These are phyloP conservation scores for Picus viridis DNA, from an alignment of 2,797 vertebrate species.

Conservation along the genomic window DNA sequence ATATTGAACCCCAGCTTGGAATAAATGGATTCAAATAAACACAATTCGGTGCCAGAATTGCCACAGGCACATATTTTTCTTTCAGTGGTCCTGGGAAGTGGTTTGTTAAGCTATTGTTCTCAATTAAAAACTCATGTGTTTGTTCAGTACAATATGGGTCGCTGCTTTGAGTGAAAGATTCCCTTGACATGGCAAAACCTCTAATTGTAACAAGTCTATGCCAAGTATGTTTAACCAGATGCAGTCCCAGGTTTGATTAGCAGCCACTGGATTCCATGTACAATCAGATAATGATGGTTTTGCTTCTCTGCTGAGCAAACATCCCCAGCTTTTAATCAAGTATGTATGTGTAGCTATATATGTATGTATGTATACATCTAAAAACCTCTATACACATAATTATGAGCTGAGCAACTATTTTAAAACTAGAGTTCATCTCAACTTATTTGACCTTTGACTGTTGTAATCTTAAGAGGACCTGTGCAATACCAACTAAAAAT, in stretches of 20 bases:
- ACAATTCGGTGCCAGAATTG: constrained; percentile 76
- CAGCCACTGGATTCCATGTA: constrained; percentile 82
- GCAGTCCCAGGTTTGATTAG: constrained; percentile 81
- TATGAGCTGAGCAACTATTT: constrained; percentile 63
- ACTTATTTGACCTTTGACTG: constrained; percentile 77
- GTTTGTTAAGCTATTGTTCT: constrained; percentile 89
- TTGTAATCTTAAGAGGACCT: constrained; percentile 74
- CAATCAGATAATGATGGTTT: constrained; percentile 84
- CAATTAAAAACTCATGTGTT: constrained; percentile 89
- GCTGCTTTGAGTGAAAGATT: constrained; percentile 86
- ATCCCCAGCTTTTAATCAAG: constrained; percentile 80
- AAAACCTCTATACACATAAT: constrained; percentile 69
- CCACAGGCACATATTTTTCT: constrained; percentile 83
- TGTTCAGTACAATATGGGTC: constrained; percentile 86
- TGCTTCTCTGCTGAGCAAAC: constrained; percentile 79
- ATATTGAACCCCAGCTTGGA: constrained; percentile 72
- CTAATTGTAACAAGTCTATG: constrained; percentile 81
- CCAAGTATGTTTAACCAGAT: constrained; percentile 84
- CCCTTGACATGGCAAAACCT: constrained; percentile 85
- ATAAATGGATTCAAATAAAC: constrained; percentile 81
- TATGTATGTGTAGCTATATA: constrained; percentile 33
- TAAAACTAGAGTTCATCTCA: constrained; percentile 76
- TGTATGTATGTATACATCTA: background rate
- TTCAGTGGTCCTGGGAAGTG: constrained; percentile 85
- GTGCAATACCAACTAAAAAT: constrained; percentile 75